These are phyloP conservation scores for Danio rerio DNA, from an alignment of 2,113 vertebrate species.

Conservation along the genomic window GRCz12tu NC_133177.1:24179501-24180000, in stretches of 20 bases:
- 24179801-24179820: conserved; percentile 2
- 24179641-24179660: conserved; percentile 84
- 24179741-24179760: conserved; percentile 40
- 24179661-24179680: conserved; percentile 85
- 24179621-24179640: conserved; percentile 86
- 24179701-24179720: conserved; percentile 78
- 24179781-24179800: background rate
- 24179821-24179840: background rate
- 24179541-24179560: background rate
- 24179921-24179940: background rate
- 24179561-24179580: background rate
- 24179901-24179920: background rate
- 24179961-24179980: no score
- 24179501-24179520: conserved; percentile 95
- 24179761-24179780: background rate
- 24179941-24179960: background rate
- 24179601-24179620: conserved; percentile 89
- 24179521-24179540: background rate
- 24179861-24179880: conserved; percentile 2
- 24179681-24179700: conserved; percentile 85
- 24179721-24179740: conserved; percentile 58
- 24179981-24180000: no score
- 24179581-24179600: conserved; percentile 71
- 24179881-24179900: background rate
- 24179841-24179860: background rate